These are phyloP conservation scores for Drosophila pandora DNA, from an alignment of 1,140 invertebrate genomes.

Conservation along the genomic window DNA sequence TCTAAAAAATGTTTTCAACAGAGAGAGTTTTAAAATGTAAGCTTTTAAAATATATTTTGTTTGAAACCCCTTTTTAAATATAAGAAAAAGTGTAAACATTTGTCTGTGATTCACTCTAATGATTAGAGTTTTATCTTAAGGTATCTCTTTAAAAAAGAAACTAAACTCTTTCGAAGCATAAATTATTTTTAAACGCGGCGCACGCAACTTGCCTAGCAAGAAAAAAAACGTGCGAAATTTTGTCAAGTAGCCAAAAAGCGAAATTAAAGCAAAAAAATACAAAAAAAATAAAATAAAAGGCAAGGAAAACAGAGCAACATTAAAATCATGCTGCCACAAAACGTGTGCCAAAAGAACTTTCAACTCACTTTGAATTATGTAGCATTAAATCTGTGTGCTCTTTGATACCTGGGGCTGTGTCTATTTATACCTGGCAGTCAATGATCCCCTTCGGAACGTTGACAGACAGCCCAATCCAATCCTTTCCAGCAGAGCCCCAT, in stretches of 20 bases:
- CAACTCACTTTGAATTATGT: constrained; percentile 53
- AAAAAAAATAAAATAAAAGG: background rate
- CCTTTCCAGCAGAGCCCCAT: constrained; percentile 33
- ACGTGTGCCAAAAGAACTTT: constrained; percentile 49
- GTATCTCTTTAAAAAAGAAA: background rate
- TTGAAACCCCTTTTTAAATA: background rate
- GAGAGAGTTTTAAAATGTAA: too few species aligned
- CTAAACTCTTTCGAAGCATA: constrained; percentile 10
- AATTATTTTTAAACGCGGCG: constrained; percentile 47
- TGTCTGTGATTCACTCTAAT: constrained; percentile 23
- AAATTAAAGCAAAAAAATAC: constrained; percentile 19
- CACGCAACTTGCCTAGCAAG: constrained; percentile 19
- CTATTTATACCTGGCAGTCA: constrained; percentile 67
- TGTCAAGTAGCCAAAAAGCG: constrained; percentile 52
- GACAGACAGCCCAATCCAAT: constrained; percentile 42
- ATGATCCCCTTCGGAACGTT: constrained; percentile 44
- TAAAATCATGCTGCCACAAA: constrained; percentile 39
- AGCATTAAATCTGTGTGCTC: constrained; percentile 46
- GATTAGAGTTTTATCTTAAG: constrained; percentile 10
- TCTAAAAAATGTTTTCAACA: too few species aligned
- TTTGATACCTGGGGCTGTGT: constrained; percentile 32
- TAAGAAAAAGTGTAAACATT: background rate
- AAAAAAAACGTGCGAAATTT: constrained; percentile 44
- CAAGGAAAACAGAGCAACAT: constrained; percentile 23
- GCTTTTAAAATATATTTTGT: background rate